A percentile compares a stretch with the other conserved stretches of the same genome.
These are phyloP conservation scores for Tragelaphus buxtoni DNA, from an alignment of 2,113 vertebrate genomes.

Conservation along the genomic window DNA sequence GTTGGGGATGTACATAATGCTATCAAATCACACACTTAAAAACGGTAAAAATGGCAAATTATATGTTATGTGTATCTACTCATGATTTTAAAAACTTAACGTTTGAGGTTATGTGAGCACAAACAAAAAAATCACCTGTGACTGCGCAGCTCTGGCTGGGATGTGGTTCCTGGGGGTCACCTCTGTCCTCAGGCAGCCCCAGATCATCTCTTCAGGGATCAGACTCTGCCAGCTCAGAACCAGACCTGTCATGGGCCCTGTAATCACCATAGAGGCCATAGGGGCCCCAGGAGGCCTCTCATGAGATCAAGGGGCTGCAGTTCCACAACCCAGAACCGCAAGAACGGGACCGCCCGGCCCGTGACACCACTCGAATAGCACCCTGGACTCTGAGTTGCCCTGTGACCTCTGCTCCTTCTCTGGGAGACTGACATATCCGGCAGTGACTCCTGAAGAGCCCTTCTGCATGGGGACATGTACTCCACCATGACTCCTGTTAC, in stretches of 20 bases:
- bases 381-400: background rate
- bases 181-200: background rate
- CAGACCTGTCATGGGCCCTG: background rate
- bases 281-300: too few species aligned
- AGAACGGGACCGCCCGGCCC: accelerated
- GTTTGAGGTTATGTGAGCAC: background rate
- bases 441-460: background rate
- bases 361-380: background rate
- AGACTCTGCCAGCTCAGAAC: background rate
- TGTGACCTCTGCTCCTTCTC: background rate
- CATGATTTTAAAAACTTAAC: background rate
- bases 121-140: background rate
- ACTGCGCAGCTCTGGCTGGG: accelerated
- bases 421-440: background rate
- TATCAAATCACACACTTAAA: background rate
- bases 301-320: accelerated
- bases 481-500: background rate
- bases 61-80: background rate
- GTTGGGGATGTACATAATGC: background rate
- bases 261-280: background rate
- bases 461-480: accelerated
- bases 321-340: background rate
- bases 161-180: background rate
- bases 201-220: background rate
- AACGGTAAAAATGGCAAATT: background rate